Evolutionary conservation across 1,140 invertebrate species (phyloP).

Genomic region (Scaptodrosophila lebanonensis): DNA sequence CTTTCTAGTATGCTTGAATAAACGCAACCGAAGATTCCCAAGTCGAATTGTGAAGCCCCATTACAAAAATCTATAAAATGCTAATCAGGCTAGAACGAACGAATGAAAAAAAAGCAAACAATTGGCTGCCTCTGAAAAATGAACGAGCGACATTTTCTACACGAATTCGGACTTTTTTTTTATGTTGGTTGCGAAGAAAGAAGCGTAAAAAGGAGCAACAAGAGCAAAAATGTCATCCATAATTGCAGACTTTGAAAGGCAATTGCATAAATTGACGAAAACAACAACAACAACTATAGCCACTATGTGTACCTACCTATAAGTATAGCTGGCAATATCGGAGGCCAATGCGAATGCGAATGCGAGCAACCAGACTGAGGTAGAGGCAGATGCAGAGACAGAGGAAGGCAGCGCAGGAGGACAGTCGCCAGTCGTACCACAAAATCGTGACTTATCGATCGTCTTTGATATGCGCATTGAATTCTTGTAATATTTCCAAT

Average conservation of each 20-base stretch:
- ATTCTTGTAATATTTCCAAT: constrained; percentile 67
- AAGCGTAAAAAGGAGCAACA: constrained; percentile 36
- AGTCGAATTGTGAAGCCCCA: constrained; percentile 6
- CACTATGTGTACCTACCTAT: background rate
- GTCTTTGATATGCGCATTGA: constrained; percentile 71
- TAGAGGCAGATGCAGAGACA: constrained; percentile 1
- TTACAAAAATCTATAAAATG: constrained; percentile 33
- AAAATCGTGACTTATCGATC: constrained; percentile 71
- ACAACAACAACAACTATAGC: constrained; percentile 28
- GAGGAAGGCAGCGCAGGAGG: constrained; percentile 3
- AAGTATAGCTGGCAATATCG: background rate
- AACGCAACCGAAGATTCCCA: no score
- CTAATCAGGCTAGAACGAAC: constrained; percentile 27
- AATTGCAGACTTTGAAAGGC: constrained; percentile 63
- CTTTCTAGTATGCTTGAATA: background rate
- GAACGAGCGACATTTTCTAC: constrained; percentile 47
- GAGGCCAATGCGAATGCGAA: no score
- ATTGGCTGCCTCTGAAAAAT: constrained; percentile 25
- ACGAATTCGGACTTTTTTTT: constrained; percentile 48
- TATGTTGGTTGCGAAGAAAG: background rate
- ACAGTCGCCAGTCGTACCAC: constrained; percentile 34
- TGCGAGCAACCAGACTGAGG: no score
- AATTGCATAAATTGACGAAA: constrained; percentile 72
- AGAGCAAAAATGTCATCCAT: constrained; percentile 64
- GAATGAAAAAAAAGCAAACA: constrained; percentile 14